Evolutionary conservation across 2,888 invertebrate species (phyloP).

Genomic region (Ichneumon xanthorius): DNA sequence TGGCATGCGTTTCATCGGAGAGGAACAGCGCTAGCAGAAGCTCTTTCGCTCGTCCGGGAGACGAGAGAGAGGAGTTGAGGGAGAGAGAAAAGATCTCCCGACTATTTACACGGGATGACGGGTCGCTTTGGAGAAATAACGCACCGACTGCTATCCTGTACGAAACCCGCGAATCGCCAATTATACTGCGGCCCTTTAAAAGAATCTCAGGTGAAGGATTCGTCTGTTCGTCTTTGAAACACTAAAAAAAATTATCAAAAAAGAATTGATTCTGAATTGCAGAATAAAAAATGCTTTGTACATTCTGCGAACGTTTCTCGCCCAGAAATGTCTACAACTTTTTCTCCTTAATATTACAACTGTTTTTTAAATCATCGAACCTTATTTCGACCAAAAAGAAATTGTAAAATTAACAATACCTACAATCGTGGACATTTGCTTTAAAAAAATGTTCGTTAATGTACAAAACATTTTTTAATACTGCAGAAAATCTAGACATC

Average conservation of each 20-base stretch:
- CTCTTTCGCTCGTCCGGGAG: conserved; percentile 55
- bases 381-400: too few species aligned
- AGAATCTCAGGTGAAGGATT: too few species aligned
- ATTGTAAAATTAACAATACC: too few species aligned
- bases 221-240: too few species aligned
- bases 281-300: too few species aligned
- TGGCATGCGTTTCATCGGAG: conserved; percentile 32
- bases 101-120: conserved; percentile 83
- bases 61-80: background rate
- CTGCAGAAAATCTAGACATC: too few species aligned
- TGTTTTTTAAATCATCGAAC: too few species aligned
- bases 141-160: conserved; percentile 27
- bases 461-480: background rate
- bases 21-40: conserved; percentile 51
- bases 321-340: too few species aligned
- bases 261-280: background rate
- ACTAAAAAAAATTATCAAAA: background rate
- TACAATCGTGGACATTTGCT: background rate
- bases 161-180: conserved; percentile 58
- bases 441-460: background rate
- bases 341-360: too few species aligned
- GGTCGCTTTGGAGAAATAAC: conserved; percentile 76
- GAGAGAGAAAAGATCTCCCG: conserved; percentile 40
- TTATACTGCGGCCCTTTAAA: conserved; percentile 34
- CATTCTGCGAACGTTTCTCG: too few species aligned